phyloP scores from a whole-genome alignment of 1,140 invertebrate species.

The Hylaeus anthracinus region DNA sequence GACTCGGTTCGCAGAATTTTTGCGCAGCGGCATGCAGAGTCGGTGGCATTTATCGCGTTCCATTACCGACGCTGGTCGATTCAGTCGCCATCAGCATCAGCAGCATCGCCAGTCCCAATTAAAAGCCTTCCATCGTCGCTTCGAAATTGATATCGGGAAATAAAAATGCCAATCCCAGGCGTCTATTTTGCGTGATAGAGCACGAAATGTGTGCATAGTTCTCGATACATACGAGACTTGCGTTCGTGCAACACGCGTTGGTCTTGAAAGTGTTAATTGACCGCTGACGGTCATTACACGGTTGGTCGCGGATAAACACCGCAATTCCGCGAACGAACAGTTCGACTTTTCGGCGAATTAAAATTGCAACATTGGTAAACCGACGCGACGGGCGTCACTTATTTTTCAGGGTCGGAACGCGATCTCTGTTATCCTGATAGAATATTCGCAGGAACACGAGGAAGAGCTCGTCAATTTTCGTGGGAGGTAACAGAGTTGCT shows the following conservation, averaged over 20 bases:
- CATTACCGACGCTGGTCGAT: constrained; percentile 59
- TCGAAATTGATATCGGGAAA: constrained; percentile 77
- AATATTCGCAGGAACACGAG: too few relatives aligned
- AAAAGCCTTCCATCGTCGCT: constrained; percentile 72
- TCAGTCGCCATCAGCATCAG: constrained; percentile 32
- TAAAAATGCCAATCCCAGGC: constrained; percentile 78
- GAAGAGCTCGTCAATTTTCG: too few relatives aligned
- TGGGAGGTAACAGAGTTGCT: too few relatives aligned
- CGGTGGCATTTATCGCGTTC: constrained; percentile 41
- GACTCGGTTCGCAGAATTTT: constrained; percentile 6
- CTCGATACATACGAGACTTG: constrained; percentile 33
- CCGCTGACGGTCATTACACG: constrained; percentile 74
- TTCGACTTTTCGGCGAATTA: constrained; percentile 26
- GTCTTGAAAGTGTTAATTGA: constrained; percentile 73
- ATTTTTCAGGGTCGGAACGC: not conserved
- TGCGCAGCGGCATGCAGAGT: constrained; percentile 10
- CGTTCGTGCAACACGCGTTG: not conserved
- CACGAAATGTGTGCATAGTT: not conserved
- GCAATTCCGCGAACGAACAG: constrained; percentile 46
- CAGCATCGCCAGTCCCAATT: constrained; percentile 70
- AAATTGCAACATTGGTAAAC: constrained; percentile 17
- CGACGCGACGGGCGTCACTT: not conserved
- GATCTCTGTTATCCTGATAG: too few relatives aligned
- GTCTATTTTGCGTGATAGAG: constrained; percentile 66
- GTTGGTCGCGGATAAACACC: constrained; percentile 69